These are phyloP conservation scores for Mellilla xanthometata DNA, from an alignment of 2,888 invertebrate genomes.

Conservation along the genomic window DNA sequence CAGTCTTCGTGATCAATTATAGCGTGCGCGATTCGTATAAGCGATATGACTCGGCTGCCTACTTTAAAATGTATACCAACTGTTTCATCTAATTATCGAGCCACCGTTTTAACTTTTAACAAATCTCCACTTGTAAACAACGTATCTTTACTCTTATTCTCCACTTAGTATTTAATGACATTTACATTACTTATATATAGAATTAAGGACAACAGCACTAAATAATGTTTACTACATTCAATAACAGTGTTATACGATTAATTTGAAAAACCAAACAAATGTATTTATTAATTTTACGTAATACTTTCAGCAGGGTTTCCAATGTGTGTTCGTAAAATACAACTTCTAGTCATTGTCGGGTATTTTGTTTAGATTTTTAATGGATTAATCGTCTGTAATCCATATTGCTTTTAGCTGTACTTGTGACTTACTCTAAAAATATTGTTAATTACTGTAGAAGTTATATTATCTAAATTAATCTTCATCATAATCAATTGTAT, in stretches of 20 bases:
- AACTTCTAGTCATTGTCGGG: conserved; percentile 47
- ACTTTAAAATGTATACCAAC: conserved; percentile 29
- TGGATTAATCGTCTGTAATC: not conserved
- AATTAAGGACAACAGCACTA: conserved; percentile 29
- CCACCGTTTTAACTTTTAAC: conserved; percentile 30
- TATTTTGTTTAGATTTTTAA: conserved; percentile 17
- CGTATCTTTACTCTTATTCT: conserved; percentile 34
- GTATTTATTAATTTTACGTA: conserved; percentile 36
- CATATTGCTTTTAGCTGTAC: conserved; percentile 9
- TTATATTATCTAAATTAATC: conserved; percentile 26
- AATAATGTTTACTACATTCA: conserved; percentile 15
- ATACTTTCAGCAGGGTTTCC: conserved; percentile 56
- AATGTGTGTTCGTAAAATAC: conserved; percentile 54
- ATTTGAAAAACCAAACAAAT: conserved; percentile 17
- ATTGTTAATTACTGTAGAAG: conserved; percentile 16
- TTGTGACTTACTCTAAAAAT: conserved; percentile 1
- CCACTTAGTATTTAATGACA: conserved; percentile 26
- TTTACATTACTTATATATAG: conserved; percentile 28
- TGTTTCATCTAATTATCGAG: conserved; percentile 34
- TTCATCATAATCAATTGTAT: conserved; percentile 39
- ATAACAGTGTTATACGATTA: conserved; percentile 9
- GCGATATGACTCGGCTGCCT: conserved; percentile 25
- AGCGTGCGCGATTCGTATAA: conserved; percentile 32
- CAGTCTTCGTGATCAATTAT: conserved; percentile 27
- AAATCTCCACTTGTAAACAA: conserved; percentile 34